Evolutionary conservation across 2,888 invertebrate species (phyloP).

Genomic region (Drosophila tripunctata): DNA sequence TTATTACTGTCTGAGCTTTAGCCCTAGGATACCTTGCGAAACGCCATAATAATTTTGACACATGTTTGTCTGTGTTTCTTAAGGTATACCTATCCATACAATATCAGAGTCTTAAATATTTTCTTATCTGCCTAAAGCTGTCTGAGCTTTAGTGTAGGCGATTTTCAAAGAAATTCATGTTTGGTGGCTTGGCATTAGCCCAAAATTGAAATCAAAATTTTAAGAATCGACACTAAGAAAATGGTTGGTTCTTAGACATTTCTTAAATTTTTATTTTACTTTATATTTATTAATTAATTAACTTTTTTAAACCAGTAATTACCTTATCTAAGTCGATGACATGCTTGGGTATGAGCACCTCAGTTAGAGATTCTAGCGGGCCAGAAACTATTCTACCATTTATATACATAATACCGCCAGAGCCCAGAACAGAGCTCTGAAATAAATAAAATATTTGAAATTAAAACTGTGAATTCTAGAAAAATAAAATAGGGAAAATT

Average conservation of each 20-base stretch:
- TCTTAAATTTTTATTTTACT: too few relatives aligned
- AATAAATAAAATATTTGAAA: background rate
- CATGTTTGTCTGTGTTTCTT: conserved; percentile 31
- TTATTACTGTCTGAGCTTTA: background rate
- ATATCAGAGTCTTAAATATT: too few relatives aligned
- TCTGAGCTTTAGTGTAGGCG: background rate
- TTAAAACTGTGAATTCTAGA: background rate
- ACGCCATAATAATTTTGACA: conserved; percentile 72
- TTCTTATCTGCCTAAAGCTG: background rate
- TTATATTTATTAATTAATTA: too few relatives aligned
- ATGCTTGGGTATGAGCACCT: conserved; percentile 82
- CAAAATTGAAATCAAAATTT: conserved; percentile 1
- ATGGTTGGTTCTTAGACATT: too few relatives aligned
- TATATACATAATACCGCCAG: conserved; percentile 83
- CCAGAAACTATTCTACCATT: conserved; percentile 84
- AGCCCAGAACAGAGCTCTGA: conserved; percentile 82
- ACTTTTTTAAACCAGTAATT: too few relatives aligned
- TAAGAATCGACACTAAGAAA: background rate
- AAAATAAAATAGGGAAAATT: background rate
- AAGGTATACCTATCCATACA: background rate
- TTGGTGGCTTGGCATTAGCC: conserved; percentile 1
- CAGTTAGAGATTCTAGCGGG: conserved; percentile 83
- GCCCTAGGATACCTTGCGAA: conserved; percentile 45
- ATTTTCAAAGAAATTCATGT: conserved; percentile 12
- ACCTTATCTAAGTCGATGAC: conserved; percentile 83